Base-by-base conservation (phyloP, 2,888 invertebrate species). In the Tryphoninae sp. region DNA sequence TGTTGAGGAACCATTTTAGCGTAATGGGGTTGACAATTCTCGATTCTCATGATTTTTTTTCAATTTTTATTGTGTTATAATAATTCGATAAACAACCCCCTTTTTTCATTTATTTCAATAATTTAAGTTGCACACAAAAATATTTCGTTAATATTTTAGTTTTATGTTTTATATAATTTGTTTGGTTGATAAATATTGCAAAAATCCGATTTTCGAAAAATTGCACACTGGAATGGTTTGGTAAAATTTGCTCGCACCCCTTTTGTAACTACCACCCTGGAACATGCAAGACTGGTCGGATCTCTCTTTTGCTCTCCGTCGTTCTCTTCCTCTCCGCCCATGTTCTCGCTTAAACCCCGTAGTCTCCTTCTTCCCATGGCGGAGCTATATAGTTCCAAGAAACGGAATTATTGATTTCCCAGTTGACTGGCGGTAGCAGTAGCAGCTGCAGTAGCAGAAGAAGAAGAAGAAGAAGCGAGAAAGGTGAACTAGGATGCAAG, bases 351-450 rank as follows among this genome's bases (percentile, higher is more conserved):
- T 42, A 65, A 71, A 71, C 68, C 59, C 59, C 55, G 33, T 71
- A 64, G 62, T 26, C 49, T 69, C 67, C 75, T 81, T 67, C 69
- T 77, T 79, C 67, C 78, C 80, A 69, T 67, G 65, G 49, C 64
- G 78, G 49, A 76, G 22, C 74, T 78, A 58, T 78, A 74, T 62
- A 80, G 69, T 81, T 78, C 68, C 78, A 80, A 83, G 83, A 82
- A 82, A 83, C 84, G 80, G 83, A 84, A 84, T 84, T 84, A 84
- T 84, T 84, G 84, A 84, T 84, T 84, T 84, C 83, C 83, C 84
- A 83, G 83, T 79, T 84, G 82, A 80, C 77, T 82, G 78, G 74
- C 82, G 76, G 77, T 82, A 79, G 78, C 77, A 73, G 69, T 69
- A 81, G 67, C 58, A 73, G 51, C 59, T 40, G 67, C 67, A 22